Conservation (phyloP, 2,797 vertebrate genomes). For the Halcyon leucocephala region DNA sequence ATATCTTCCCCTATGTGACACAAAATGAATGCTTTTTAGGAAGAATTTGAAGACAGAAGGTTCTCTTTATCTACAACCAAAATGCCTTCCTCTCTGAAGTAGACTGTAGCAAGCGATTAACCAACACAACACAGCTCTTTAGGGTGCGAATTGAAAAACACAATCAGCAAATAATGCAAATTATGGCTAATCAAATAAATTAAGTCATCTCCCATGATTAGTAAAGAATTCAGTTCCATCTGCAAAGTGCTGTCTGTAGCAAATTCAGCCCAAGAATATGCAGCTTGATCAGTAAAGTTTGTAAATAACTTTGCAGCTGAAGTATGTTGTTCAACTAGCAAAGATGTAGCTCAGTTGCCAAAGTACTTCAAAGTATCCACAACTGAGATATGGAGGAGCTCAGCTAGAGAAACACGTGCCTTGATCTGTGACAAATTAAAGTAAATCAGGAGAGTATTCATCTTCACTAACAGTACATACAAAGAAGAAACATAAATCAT, state of each 20-base stretch:
- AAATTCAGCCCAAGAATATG: conserved; percentile 53
- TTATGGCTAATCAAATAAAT: conserved; percentile 72
- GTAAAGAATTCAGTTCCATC: conserved; percentile 68
- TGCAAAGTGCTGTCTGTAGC: conserved; percentile 58
- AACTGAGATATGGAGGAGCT: conserved; percentile 61
- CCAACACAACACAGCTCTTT: conserved; percentile 16
- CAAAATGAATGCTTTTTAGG: not conserved
- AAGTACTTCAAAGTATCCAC: conserved; percentile 45
- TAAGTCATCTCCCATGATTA: conserved; percentile 66
- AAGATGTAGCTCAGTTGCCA: conserved; percentile 58
- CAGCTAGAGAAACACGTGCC: conserved; percentile 70
- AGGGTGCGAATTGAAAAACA: not conserved
- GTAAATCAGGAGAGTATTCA: conserved; percentile 63
- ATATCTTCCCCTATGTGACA: not conserved
- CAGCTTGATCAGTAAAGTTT: conserved; percentile 76
- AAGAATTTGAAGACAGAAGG: not conserved
- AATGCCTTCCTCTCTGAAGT: not conserved
- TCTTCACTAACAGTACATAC: not conserved
- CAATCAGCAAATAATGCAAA: conserved; percentile 78
- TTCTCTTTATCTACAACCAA: not conserved
- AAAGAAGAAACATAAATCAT: conserved; percentile 6
- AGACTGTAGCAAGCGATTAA: conserved; percentile 13
- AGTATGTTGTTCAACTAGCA: conserved; percentile 42
- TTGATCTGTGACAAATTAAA: conserved; percentile 55
- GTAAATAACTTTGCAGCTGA: conserved; percentile 78